Percentiles rank a stretch among this genome's conserved stretches.
Evolutionary conservation across 2,888 invertebrate species (phyloP).

Genomic region (Phragmatobia fuliginosa): DNA sequence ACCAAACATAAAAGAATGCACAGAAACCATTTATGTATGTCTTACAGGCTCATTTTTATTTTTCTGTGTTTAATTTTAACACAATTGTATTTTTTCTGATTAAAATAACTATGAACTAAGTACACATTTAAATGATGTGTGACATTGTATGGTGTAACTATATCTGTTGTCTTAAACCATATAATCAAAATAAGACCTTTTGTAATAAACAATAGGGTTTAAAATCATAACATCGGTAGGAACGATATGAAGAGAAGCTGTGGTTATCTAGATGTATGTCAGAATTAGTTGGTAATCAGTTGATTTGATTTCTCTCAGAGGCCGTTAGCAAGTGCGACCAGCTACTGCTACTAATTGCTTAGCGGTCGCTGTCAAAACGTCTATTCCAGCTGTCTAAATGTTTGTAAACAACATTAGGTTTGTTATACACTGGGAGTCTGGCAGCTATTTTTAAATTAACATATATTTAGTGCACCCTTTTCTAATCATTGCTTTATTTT

Average conservation of each 20-base stretch:
- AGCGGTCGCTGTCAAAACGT: slow-evolving; percentile 35
- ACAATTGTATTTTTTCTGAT: too few species aligned
- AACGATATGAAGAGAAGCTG: not conserved
- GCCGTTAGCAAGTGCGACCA: slow-evolving; percentile 37
- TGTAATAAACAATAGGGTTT: not conserved
- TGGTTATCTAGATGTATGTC: slow-evolving; percentile 29
- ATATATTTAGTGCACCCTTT: not conserved
- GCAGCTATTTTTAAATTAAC: slow-evolving; percentile 9
- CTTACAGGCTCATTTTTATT: too few species aligned
- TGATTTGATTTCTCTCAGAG: slow-evolving; percentile 61
- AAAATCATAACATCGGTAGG: not conserved
- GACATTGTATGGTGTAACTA: not conserved
- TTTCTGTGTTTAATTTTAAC: too few species aligned
- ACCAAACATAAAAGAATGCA: too few species aligned
- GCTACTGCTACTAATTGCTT: slow-evolving; percentile 48
- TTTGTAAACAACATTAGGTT: slow-evolving; percentile 40
- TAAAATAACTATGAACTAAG: too few species aligned
- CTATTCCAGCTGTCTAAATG: slow-evolving; percentile 35
- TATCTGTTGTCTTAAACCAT: not conserved
- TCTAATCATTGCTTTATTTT: not conserved
- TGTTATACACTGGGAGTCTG: slow-evolving; percentile 7
- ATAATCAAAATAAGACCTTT: not conserved
- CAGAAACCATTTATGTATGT: too few species aligned
- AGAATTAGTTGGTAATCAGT: slow-evolving; percentile 68
- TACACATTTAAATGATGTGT: not conserved